phyloP scores from a whole-genome alignment of 2,888 invertebrate genomes.

The Spialia ferax region DNA sequence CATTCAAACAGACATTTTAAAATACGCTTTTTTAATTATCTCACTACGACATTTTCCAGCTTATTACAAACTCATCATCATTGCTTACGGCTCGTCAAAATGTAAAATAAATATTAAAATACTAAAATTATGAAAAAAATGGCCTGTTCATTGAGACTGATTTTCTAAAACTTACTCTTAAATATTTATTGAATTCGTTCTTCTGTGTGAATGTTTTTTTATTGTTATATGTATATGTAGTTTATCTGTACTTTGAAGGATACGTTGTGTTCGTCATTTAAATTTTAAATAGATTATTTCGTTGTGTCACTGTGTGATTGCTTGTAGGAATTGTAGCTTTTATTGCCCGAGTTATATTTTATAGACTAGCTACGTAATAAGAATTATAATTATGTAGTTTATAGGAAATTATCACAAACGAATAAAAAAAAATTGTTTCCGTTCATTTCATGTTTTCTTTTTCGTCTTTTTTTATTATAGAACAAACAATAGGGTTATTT shows the following conservation, averaged over 20 bases:
- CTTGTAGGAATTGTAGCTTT: slow-evolving; percentile 32
- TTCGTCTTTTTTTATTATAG: neutral
- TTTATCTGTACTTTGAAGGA: slow-evolving; percentile 14
- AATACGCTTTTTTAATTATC: no score
- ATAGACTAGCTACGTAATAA: slow-evolving; percentile 8
- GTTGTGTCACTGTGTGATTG: slow-evolving; percentile 25
- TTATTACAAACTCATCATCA: slow-evolving; percentile 48
- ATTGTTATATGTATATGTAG: slow-evolving; percentile 29
- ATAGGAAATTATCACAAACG: slow-evolving; percentile 7
- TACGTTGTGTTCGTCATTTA: slow-evolving; percentile 2
- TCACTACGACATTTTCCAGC: neutral
- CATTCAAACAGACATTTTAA: no score
- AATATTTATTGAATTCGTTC: slow-evolving; percentile 56
- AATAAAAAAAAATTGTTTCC: neutral
- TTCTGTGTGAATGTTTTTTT: slow-evolving; percentile 39
- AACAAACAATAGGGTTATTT: no score
- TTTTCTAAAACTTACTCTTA: slow-evolving; percentile 81
- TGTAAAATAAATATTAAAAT: slow-evolving; percentile 58
- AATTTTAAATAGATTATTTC: slow-evolving; percentile 12
- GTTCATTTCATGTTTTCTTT: neutral
- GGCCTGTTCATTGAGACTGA: slow-evolving; percentile 86
- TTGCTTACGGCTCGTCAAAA: slow-evolving; percentile 54
- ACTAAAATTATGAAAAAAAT: slow-evolving; percentile 71
- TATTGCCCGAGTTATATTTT: slow-evolving; percentile 21
- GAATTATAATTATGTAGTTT: slow-evolving; percentile 1